Evolutionary conservation across 2,797 vertebrate genomes (phyloP).

Genomic region (Rhinella marina): DNA sequence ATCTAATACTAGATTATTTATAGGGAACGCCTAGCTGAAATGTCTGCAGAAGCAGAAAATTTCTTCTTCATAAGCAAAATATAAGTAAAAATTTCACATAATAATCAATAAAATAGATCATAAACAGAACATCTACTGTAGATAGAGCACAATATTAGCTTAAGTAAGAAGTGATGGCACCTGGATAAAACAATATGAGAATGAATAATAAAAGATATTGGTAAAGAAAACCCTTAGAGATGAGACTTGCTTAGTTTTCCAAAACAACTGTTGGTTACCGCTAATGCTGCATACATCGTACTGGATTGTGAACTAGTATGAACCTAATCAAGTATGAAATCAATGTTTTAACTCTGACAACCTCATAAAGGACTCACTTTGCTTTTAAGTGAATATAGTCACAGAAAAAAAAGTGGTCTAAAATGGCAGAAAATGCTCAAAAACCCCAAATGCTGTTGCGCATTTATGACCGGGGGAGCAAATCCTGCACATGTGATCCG

Average conservation of each 20-base stretch:
- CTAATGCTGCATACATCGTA: neutral
- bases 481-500: too few relatives aligned
- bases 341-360: neutral
- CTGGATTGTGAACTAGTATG: neutral
- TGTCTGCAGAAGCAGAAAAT: slow-evolving; percentile 18
- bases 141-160: slow-evolving; percentile 10
- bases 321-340: neutral
- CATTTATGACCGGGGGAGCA: too few relatives aligned
- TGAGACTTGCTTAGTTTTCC: neutral
- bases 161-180: neutral
- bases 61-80: slow-evolving; percentile 9
- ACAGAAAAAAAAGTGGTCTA: too few relatives aligned
- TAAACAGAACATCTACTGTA: neutral
- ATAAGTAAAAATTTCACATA: neutral
- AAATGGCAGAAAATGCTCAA: too few relatives aligned
- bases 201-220: neutral
- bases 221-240: neutral
- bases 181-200: neutral
- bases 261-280: neutral
- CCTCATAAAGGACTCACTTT: neutral
- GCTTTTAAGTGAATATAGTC: neutral
- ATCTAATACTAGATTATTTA: slow-evolving; percentile 14
- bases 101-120: slow-evolving; percentile 6
- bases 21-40: slow-evolving; percentile 4
- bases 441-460: too few relatives aligned